Percentiles rank a stretch among this genome's conserved stretches.
Conservation (phyloP, 2,113 vertebrate species). For the Urocitellus parryii region DNA sequence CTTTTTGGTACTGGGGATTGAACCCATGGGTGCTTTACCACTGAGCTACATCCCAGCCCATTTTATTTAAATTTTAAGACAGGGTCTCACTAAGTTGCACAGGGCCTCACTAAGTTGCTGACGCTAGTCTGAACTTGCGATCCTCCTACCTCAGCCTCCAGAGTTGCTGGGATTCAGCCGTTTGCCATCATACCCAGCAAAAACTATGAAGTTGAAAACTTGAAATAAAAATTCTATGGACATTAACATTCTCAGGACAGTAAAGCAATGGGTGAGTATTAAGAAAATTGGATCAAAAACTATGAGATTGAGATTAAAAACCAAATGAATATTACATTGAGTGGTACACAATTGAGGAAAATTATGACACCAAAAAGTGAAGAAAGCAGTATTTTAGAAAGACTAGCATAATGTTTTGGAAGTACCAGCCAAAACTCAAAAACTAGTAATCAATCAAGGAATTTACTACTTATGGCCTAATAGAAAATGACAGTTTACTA, state of each 20-base stretch:
- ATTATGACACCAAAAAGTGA: neutral
- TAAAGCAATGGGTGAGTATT: neutral
- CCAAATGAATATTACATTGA: neutral
- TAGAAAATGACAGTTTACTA: neutral
- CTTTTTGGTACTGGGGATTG: too few species aligned
- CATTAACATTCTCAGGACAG: neutral
- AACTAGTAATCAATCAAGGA: neutral
- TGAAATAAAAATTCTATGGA: neutral
- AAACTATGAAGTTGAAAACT: neutral
- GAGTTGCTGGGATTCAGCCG: too few species aligned
- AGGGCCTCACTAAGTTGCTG: too few species aligned
- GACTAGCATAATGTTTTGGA: neutral
- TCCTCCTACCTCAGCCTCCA: too few species aligned
- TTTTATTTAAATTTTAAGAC: too few species aligned
- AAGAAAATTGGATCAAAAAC: slow-evolving; percentile 6
- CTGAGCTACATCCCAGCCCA: too few species aligned
- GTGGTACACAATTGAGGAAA: neutral
- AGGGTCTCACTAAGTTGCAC: too few species aligned
- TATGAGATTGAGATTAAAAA: neutral
- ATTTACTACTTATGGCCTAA: neutral
- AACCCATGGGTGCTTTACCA: too few species aligned
- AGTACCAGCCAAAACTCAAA: neutral
- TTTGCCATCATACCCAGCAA: neutral
- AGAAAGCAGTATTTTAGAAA: slow-evolving; percentile 36
- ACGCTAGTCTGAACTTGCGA: too few species aligned